phyloP scores from a whole-genome alignment of 92 coral and sea anemone species.

The Montipora capitata region DNA sequence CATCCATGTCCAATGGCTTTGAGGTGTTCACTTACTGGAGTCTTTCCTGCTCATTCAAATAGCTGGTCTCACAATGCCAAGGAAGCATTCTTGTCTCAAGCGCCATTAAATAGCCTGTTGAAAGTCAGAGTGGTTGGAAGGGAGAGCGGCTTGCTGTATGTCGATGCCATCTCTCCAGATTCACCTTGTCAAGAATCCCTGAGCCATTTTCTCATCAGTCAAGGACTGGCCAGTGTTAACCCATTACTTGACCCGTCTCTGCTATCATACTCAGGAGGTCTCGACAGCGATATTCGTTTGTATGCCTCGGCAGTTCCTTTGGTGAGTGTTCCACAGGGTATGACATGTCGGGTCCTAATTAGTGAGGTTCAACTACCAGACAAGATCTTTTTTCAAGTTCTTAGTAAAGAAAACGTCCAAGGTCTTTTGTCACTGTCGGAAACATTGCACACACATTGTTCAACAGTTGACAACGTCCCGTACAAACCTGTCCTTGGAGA shows the following conservation, averaged over 20 bases:
- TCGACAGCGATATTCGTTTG: not conserved
- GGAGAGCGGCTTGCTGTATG: constrained; percentile 51
- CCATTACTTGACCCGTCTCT: not conserved
- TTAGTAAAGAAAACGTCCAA: constrained; percentile 56
- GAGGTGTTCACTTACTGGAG: constrained; percentile 76
- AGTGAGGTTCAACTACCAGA: constrained; percentile 72
- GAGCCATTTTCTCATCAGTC: constrained; percentile 30
- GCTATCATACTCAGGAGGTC: not conserved
- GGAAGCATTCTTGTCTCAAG: constrained; percentile 54
- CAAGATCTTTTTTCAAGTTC: constrained; percentile 73
- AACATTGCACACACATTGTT: constrained; percentile 71
- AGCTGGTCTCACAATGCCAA: constrained; percentile 80
- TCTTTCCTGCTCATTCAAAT: constrained; percentile 63
- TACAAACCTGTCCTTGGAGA: constrained; percentile 75
- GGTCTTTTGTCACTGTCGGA: constrained; percentile 70
- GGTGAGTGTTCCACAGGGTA: constrained; percentile 57
- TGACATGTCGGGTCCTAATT: constrained; percentile 51
- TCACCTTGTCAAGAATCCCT: constrained; percentile 39
- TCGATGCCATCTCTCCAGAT: constrained; percentile 56
- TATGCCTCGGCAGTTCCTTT: constrained; percentile 47
- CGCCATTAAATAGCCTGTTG: constrained; percentile 62
- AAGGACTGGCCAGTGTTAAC: constrained; percentile 32
- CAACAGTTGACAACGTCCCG: constrained; percentile 53
- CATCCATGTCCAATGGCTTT: constrained; percentile 78
- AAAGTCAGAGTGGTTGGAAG: constrained; percentile 40